Evolutionary conservation across 2,888 invertebrate genomes (phyloP).

Genomic region (Rhagonycha fulva): DNA sequence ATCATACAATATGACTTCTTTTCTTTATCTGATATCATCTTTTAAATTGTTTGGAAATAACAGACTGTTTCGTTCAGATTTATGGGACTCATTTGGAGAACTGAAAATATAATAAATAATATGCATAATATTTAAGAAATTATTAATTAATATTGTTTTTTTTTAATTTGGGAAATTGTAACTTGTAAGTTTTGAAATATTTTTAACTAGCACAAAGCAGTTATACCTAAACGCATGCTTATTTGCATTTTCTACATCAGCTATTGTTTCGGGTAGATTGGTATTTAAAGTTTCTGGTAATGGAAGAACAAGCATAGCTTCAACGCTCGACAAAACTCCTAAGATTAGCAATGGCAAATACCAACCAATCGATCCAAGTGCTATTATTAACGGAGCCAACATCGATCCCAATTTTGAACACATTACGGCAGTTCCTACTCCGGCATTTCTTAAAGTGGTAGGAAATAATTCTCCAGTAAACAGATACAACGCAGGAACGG

Average conservation of each 20-base stretch:
- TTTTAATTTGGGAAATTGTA: too few relatives aligned
- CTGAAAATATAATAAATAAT: neutral
- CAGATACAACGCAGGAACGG: constrained; percentile 66
- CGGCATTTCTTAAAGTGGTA: constrained; percentile 75
- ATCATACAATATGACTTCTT: neutral
- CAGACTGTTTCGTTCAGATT: neutral
- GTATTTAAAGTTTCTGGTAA: constrained; percentile 52
- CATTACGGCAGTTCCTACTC: constrained; percentile 74
- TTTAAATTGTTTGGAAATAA: neutral
- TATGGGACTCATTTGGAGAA: neutral
- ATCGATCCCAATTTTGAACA: constrained; percentile 80
- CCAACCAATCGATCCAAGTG: constrained; percentile 39
- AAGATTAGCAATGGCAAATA: constrained; percentile 48
- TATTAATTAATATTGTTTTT: too few relatives aligned
- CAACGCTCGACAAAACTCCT: constrained; percentile 41
- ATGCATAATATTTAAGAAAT: too few relatives aligned
- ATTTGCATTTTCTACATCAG: constrained; percentile 53
- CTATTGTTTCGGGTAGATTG: constrained; percentile 60
- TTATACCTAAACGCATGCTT: neutral
- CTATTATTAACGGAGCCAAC: constrained; percentile 54
- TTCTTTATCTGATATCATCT: neutral
- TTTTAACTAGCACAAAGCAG: too few relatives aligned
- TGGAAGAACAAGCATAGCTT: constrained; percentile 46
- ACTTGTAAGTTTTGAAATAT: too few relatives aligned
- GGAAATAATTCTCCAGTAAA: constrained; percentile 80